Evolutionary conservation across 2,113 vertebrate species (phyloP).

Genomic region (Rhabdornis inornatus): DNA sequence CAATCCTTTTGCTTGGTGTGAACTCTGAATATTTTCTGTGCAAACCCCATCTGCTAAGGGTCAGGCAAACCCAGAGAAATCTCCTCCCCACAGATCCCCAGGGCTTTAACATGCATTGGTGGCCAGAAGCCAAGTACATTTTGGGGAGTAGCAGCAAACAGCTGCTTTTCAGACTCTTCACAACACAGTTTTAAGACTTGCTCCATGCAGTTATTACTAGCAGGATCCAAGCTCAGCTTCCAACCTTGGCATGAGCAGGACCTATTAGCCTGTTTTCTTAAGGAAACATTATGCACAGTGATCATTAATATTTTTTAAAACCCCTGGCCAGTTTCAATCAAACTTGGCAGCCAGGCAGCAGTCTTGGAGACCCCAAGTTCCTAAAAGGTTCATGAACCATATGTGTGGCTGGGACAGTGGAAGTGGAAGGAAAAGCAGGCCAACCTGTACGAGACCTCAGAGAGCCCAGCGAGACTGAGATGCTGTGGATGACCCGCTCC

Average conservation of each 20-base stretch:
- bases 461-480: not conserved
- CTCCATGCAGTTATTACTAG: not conserved
- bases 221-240: not conserved
- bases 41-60: not conserved
- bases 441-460: not conserved
- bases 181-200: not conserved
- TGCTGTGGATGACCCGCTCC: accelerated
- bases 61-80: not conserved
- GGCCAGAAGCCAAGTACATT: not conserved
- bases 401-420: not conserved
- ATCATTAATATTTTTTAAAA: not conserved
- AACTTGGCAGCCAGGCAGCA: not conserved
- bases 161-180: not conserved
- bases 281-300: not conserved
- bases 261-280: not conserved
- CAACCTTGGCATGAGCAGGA: not conserved
- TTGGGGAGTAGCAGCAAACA: constrained; percentile 1
- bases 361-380: not conserved
- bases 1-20: not conserved
- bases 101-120: not conserved
- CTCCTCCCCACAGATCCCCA: not conserved
- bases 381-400: not conserved
- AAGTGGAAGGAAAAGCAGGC: not conserved
- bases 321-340: not conserved
- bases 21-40: not conserved